A percentile compares a stretch with the other conserved stretches of the same genome.
These are phyloP conservation scores for Trogon surrucura DNA, from an alignment of 2,113 vertebrate genomes.

Conservation along the genomic window DNA sequence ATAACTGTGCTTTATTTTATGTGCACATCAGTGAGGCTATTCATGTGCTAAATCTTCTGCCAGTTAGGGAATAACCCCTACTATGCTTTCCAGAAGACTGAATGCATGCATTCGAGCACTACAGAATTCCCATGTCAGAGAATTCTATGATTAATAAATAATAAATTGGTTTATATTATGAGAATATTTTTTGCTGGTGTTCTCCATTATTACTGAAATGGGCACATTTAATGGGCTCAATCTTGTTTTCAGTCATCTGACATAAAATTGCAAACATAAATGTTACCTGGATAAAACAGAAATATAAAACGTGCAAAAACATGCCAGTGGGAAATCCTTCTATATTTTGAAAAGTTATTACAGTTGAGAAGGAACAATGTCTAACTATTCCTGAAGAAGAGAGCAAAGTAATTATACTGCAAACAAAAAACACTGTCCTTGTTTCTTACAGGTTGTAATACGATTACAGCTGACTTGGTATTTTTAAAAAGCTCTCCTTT, in stretches of 20 bases:
- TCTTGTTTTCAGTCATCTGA: neutral
- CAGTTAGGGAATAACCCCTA: neutral
- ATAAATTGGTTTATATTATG: neutral
- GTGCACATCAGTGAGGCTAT: neutral
- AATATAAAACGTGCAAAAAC: neutral
- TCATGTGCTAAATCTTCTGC: neutral
- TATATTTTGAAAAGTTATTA: neutral
- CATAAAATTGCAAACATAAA: neutral
- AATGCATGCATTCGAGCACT: neutral
- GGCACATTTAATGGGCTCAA: neutral
- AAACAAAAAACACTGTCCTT: constrained; percentile 29
- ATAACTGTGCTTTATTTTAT: neutral
- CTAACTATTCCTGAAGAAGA: constrained; percentile 36
- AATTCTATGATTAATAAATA: neutral
- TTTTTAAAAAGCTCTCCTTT: constrained; percentile 47
- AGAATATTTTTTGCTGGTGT: neutral
- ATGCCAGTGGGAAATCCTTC: neutral
- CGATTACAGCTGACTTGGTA: constrained; percentile 49
- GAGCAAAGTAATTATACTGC: neutral
- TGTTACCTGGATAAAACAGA: neutral
- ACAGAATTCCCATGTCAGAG: neutral
- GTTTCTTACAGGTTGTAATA: constrained; percentile 29
- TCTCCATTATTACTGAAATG: neutral
- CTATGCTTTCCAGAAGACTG: neutral
- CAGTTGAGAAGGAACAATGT: neutral